phyloP scores from a whole-genome alignment of 2,113 vertebrate species.

The Notothenia coriiceps region DNA sequence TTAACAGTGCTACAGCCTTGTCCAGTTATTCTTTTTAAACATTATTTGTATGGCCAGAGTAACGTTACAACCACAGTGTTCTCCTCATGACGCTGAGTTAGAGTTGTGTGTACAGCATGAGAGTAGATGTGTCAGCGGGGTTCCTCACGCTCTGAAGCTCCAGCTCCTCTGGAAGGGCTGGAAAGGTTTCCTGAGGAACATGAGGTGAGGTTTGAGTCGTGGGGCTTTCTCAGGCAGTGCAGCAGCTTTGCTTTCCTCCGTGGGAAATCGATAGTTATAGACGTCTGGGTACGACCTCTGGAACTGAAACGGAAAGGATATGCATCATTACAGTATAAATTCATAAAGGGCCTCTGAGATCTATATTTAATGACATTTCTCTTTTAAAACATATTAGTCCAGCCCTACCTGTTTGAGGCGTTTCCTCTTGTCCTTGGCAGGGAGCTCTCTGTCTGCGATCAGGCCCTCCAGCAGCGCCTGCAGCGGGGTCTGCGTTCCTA shows the following conservation, averaged over 20 bases:
- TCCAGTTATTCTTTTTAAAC: background rate
- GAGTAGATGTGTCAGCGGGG: background rate
- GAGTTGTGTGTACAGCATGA: background rate
- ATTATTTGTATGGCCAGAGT: background rate
- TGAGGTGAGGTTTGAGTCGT: slow-evolving; percentile 65
- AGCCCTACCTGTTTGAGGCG: slow-evolving; percentile 73
- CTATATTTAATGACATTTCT: no score
- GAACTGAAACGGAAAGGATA: slow-evolving; percentile 56
- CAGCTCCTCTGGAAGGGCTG: slow-evolving; percentile 80
- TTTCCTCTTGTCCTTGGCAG: slow-evolving; percentile 76
- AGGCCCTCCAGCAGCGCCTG: slow-evolving; percentile 76
- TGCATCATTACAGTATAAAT: background rate
- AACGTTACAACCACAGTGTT: slow-evolving; percentile 9
- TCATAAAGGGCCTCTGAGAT: background rate
- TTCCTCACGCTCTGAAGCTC: slow-evolving; percentile 75
- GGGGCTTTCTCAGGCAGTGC: slow-evolving; percentile 70
- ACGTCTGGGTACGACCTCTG: slow-evolving; percentile 78
- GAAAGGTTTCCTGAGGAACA: slow-evolving; percentile 75
- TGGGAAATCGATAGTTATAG: slow-evolving; percentile 73
- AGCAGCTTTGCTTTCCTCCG: slow-evolving; percentile 75
- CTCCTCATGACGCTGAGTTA: background rate
- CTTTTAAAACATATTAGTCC: background rate
- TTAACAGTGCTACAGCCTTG: slow-evolving; percentile 31
- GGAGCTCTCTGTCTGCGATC: slow-evolving; percentile 77
- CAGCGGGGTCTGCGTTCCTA: slow-evolving; percentile 74